Conservation (phyloP, 1,140 invertebrate genomes). For the Solenopsis invicta region DNA sequence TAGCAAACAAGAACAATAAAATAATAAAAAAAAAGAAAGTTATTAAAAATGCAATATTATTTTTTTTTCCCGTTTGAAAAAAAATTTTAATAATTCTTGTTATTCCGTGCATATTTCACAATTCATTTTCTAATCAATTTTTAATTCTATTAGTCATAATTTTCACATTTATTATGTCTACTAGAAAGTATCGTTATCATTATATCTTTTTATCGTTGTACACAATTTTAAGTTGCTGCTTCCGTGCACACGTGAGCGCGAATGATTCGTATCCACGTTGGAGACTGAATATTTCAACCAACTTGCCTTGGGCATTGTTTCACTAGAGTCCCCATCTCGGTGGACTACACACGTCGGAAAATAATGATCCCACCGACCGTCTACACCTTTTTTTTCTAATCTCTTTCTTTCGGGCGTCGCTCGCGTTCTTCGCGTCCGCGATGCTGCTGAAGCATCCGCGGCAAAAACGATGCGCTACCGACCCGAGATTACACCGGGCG, state of each 20-base stretch:
- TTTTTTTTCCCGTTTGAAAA: not conserved
- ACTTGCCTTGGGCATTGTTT: constrained; percentile 79
- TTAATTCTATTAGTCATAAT: constrained; percentile 2
- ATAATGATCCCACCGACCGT: constrained; percentile 75
- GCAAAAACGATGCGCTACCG: constrained; percentile 68
- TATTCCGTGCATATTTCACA: not conserved
- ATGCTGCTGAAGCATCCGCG: constrained; percentile 63
- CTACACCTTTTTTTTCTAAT: constrained; percentile 41
- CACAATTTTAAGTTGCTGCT: constrained; percentile 23
- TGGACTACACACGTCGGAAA: constrained; percentile 63
- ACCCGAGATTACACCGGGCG: constrained; percentile 58
- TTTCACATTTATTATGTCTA: constrained; percentile 5
- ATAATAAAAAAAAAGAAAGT: not conserved
- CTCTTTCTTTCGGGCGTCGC: constrained; percentile 49
- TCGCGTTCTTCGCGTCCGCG: constrained; percentile 41
- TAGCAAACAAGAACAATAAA: too few species aligned
- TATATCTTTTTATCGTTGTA: constrained; percentile 6
- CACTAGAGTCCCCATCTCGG: constrained; percentile 58
- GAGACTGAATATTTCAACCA: constrained; percentile 83
- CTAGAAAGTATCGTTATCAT: not conserved
- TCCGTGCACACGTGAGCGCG: constrained; percentile 39
- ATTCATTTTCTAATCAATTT: not conserved
- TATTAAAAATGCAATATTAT: not conserved
- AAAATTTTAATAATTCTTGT: not conserved
- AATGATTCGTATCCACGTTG: constrained; percentile 64